Percentiles rank a stretch among this genome's conserved stretches.
phyloP scores from a whole-genome alignment of 2,888 invertebrate genomes.

The Diabrotica balteata region DNA sequence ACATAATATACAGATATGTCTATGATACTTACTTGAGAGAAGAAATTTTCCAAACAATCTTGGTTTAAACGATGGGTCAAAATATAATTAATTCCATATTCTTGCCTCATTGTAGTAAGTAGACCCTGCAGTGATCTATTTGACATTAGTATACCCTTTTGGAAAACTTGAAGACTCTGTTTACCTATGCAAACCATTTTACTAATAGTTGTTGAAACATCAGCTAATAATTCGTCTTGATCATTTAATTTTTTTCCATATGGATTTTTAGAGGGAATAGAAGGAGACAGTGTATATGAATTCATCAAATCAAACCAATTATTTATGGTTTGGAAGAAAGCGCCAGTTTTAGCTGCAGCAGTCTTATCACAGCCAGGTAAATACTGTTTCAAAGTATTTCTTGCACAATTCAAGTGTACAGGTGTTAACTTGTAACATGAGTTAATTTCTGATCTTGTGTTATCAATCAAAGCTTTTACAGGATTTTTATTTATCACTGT shows the following conservation, averaged over 20 bases:
- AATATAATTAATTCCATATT: not conserved
- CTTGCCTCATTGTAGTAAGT: not conserved
- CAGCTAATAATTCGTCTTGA: not conserved
- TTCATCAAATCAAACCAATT: not conserved
- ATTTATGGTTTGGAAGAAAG: not conserved
- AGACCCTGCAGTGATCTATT: not conserved
- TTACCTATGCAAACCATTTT: not conserved
- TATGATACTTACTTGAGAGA: not conserved
- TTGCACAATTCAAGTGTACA: not conserved
- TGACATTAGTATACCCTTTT: not conserved
- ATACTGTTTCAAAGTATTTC: not conserved
- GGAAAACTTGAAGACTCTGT: not conserved
- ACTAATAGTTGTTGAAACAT: not conserved
- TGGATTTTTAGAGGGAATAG: not conserved
- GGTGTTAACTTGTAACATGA: not conserved
- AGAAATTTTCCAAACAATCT: not conserved
- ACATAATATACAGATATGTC: no score
- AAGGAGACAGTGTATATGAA: not conserved
- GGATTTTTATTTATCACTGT: not conserved
- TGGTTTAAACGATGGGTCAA: constrained; percentile 1
- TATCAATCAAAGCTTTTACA: not conserved
- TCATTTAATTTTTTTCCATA: not conserved
- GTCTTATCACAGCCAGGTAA: no score
- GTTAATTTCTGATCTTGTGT: not conserved
- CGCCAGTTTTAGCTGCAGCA: not conserved